Conservation (phyloP, 1,140 invertebrate genomes). For the Drosophila bocki region DNA sequence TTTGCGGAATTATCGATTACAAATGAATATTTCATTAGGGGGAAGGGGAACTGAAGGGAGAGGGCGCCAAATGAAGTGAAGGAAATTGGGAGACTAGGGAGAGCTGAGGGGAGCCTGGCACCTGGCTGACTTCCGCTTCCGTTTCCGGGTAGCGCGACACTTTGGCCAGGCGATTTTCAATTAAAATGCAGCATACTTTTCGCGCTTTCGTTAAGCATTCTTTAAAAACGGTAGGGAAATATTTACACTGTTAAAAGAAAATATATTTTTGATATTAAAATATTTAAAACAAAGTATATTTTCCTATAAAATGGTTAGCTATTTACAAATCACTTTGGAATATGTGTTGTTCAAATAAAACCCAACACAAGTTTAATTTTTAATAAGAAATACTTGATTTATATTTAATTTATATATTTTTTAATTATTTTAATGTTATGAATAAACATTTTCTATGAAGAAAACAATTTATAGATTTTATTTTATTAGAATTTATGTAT, state of each 20-base stretch:
- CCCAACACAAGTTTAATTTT: not conserved
- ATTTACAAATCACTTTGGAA: not conserved
- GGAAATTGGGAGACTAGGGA: not conserved
- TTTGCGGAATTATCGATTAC: constrained; percentile 82
- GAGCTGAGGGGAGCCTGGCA: constrained; percentile 16
- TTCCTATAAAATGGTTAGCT: not conserved
- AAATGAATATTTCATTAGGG: constrained; percentile 81
- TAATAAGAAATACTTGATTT: not conserved
- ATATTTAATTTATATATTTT: no score
- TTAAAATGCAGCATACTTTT: constrained; percentile 74
- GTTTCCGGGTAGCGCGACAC: constrained; percentile 58
- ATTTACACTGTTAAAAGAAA: not conserved
- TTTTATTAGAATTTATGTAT: no score
- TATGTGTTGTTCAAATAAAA: not conserved
- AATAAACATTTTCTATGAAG: no score
- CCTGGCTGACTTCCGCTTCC: constrained; percentile 48
- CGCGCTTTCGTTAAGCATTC: constrained; percentile 15
- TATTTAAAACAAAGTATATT: not conserved
- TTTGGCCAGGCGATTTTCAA: constrained; percentile 53
- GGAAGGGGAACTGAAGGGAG: constrained; percentile 11
- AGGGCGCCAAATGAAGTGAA: constrained; percentile 5
- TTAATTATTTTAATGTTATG: no score
- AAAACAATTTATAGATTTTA: no score
- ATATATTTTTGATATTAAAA: not conserved
- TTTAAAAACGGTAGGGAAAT: not conserved